A percentile compares a stretch with the other conserved stretches of the same genome.
phyloP scores from a whole-genome alignment of 2,113 vertebrate genomes.

The Calidris pygmaea region DNA sequence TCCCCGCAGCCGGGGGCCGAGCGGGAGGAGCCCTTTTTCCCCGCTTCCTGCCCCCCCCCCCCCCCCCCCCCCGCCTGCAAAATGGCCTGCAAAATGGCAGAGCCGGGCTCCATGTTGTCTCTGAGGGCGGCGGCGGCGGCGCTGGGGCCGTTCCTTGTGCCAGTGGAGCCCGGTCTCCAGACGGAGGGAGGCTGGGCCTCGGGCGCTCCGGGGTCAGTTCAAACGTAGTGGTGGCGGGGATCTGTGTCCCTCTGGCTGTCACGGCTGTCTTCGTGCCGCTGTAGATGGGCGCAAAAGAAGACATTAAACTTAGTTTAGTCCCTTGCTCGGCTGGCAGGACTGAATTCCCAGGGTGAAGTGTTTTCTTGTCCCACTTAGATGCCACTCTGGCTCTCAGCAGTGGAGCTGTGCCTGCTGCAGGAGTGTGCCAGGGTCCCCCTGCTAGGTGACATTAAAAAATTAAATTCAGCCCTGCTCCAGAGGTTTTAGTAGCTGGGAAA shows the following conservation, averaged over 20 bases:
- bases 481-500: background rate
- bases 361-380: fast-evolving
- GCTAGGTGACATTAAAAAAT: background rate
- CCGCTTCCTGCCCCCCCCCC: fast-evolving
- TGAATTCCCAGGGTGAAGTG: background rate
- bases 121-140: fast-evolving
- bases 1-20: background rate
- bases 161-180: background rate
- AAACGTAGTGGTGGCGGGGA: fast-evolving
- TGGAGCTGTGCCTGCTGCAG: fast-evolving
- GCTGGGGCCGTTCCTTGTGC: fast-evolving
- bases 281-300: background rate
- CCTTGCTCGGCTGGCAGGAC: fast-evolving
- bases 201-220: fast-evolving
- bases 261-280: fast-evolving
- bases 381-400: fast-evolving
- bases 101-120: background rate
- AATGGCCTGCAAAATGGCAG: background rate
- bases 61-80: no score
- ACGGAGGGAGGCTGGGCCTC: no score
- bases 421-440: background rate
- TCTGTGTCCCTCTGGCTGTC: fast-evolving
- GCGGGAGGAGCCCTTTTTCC: no score
- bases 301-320: background rate
- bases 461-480: no score